Base-by-base conservation (phyloP, 2,888 invertebrate genomes). In the Drosophila lacicola region DNA sequence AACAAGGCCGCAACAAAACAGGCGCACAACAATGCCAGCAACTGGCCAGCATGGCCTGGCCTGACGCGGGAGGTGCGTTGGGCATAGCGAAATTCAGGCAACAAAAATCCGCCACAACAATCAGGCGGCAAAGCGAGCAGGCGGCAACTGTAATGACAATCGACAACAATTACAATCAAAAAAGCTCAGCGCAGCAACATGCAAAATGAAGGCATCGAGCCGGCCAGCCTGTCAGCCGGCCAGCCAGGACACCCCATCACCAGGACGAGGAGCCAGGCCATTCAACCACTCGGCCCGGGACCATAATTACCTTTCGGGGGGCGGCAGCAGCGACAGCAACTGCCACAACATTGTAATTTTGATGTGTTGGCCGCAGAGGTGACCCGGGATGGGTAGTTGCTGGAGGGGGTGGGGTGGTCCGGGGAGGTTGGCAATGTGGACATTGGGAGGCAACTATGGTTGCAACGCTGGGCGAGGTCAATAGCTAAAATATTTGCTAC, bases 131-230 rank as follows among this genome's bases (percentile, higher is more conserved):
- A 42, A 61, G 60, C 45, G 58, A 45, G 61, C 54, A 66, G 64
- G 54, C 78, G 72, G 78, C 78, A 83, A 80, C 76, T 70, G 89
- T 89, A 89, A 89, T 84, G 83, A 87, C 83, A 84, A 84, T 84
- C 88, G 89, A 84, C 89, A 84, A 84, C 89, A 84, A 84, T 84
- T 84, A 84, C 89, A 87, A 89, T 84, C 89, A 83, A 81, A 83
- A 83, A 86, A 88, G 85, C 82, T 65, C 62, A 70, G 60, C 64
- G 64, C 63, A 61, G 69, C 62, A 64, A 78, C 70, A 78, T 78
- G 78, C 78, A 74, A 83, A 82, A 80, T 82, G 74, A 68, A 79
- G 62, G 69, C 64, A 68, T 64, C 61, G 64, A 74, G 34, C 13
- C 36, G 36, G 46, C 25, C 6, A 4, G 25, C 25, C 25, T 0